Conservation (phyloP, 2,888 invertebrate genomes). For the Halictus ligatus region DNA sequence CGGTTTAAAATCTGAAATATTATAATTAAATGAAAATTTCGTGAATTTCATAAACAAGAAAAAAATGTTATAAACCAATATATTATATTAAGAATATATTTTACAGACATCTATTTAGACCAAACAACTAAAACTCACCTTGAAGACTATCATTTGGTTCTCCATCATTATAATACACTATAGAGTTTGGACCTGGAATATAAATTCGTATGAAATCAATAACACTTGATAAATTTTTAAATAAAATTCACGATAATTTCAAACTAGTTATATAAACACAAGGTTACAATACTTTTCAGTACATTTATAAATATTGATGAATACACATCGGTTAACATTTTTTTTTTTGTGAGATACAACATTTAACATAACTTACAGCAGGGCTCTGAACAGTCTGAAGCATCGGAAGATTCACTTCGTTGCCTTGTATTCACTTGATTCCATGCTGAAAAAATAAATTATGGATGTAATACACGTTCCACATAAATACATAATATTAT, state of each 20-base stretch:
- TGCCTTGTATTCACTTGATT: constrained; percentile 87
- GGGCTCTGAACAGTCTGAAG: constrained; percentile 83
- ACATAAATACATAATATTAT: background rate
- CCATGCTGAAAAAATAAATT: constrained; percentile 86
- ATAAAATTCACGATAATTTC: background rate
- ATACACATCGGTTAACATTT: background rate
- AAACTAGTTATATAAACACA: background rate
- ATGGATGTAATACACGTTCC: constrained; percentile 4
- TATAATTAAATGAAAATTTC: constrained; percentile 18
- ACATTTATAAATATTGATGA: background rate
- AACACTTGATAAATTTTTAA: constrained; percentile 57
- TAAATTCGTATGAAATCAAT: constrained; percentile 74
- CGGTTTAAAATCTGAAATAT: constrained; percentile 91
- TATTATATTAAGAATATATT: constrained; percentile 17
- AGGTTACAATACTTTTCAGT: background rate
- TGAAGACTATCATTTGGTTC: constrained; percentile 89
- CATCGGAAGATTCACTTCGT: constrained; percentile 86
- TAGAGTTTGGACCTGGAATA: constrained; percentile 85
- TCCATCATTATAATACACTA: constrained; percentile 90
- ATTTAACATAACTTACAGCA: constrained; percentile 73
- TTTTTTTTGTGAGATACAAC: background rate
- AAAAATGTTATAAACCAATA: constrained; percentile 34
- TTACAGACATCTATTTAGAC: constrained; percentile 1
- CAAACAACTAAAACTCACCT: constrained; percentile 75
- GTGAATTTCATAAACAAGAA: background rate